Base-by-base conservation (phyloP, 2,113 vertebrate genomes). In the Paradisaea rubra region DNA sequence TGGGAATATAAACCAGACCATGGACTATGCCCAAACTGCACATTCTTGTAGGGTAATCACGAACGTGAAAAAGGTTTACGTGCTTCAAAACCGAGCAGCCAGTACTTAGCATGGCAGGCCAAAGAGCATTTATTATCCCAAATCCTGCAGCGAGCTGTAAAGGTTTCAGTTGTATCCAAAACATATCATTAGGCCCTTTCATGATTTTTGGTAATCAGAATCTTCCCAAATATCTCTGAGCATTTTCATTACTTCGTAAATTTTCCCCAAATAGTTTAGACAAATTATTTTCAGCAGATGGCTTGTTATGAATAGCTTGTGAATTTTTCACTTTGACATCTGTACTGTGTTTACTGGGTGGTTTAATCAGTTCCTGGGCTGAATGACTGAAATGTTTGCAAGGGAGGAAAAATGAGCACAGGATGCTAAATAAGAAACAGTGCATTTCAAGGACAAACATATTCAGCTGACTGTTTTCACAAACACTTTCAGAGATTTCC, bases 281-380 rank as follows among this genome's bases (percentile, higher is more conserved):
- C 85, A 96, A 95, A 94, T 96, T 93, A 89, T 95, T 93, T 94
- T 96, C 91, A 94, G 90, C 96, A 96, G 90, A 93, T 95, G 96
- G 95, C 94, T 91, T 95, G 93, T 96, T 94, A 95, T 92, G 94
- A 95, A 96, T 93, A 93, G 96, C 95, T 95, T 91, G 93, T 93
- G 96, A 94, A 93, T 96, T 97, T 91, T 96, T 96, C 94, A 93
- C 94, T 83, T 95, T 95, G 93, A 93, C 96, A 97, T 97, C 95
- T 96, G 96, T 64, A 94, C 92, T 86, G 95, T 93, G 90, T 96
- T 95, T 96, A 95, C 93, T 88, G 82, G 65, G 86, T 83, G 72
- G 87, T 92, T 95, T 95, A 95, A 95, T 96, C 94, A 96, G 94
- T 86, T 94, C 92, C 86, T 83, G 65, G 90, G 90, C 82, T 90